Conservation (phyloP, 2,113 vertebrate species). For the Agelaius tricolor region DNA sequence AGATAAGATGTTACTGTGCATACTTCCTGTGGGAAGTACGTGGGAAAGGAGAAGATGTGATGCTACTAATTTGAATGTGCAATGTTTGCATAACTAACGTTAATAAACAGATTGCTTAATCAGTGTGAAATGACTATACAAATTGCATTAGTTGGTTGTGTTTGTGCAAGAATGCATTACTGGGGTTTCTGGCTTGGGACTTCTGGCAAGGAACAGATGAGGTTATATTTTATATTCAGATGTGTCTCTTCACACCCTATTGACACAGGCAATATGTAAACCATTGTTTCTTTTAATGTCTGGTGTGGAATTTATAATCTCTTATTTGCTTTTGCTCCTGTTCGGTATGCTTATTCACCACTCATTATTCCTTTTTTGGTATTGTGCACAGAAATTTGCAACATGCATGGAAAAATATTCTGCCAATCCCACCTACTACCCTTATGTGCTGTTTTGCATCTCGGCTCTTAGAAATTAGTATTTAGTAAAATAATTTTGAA, state of each 20-base stretch:
- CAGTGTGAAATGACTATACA: not conserved
- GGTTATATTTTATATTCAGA: conserved; percentile 5
- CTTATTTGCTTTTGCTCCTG: conserved; percentile 68
- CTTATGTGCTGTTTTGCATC: conserved; percentile 70
- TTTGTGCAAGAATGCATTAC: conserved; percentile 20
- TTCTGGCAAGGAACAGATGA: not conserved
- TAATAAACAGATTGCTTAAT: conserved; percentile 42
- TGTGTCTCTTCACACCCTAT: conserved; percentile 9
- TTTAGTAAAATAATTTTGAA: conserved; percentile 51
- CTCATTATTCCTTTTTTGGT: conserved; percentile 67
- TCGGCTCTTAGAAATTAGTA: conserved; percentile 60
- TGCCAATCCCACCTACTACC: conserved; percentile 40
- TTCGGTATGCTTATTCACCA: conserved; percentile 64
- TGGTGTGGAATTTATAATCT: conserved; percentile 41
- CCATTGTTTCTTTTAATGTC: conserved; percentile 47
- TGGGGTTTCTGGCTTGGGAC: not conserved
- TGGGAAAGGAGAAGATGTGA: conserved; percentile 17
- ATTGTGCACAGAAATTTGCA: conserved; percentile 70
- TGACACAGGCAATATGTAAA: conserved; percentile 40
- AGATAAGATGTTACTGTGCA: not conserved
- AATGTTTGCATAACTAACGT: conserved; percentile 41
- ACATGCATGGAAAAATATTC: conserved; percentile 72
- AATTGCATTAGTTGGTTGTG: not conserved
- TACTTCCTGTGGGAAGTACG: conserved; percentile 30
- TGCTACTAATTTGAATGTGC: conserved; percentile 46